These are phyloP conservation scores for Apamea sordens DNA, from an alignment of 2,888 invertebrate species.

Conservation along the genomic window DNA sequence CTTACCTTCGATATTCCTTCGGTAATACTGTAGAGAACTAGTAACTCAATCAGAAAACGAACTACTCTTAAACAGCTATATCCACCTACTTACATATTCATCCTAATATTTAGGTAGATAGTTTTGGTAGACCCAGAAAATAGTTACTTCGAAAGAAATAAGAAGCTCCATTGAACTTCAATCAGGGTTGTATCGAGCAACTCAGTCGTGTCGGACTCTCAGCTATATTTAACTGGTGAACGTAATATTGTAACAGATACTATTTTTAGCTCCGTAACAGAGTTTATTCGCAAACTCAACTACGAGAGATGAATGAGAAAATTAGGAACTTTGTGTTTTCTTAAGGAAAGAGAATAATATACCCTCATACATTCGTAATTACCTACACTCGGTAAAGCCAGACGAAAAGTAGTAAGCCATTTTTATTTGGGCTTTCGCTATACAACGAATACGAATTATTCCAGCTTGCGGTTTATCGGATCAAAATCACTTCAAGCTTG, in stretches of 20 bases:
- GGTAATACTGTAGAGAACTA: background rate
- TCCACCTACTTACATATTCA: background rate
- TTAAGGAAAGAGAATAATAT: slow-evolving; percentile 2
- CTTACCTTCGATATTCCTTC: background rate
- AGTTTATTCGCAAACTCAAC: slow-evolving; percentile 32
- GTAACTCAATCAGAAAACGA: slow-evolving; percentile 1
- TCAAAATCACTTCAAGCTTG: background rate
- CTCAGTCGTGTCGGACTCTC: slow-evolving; percentile 17
- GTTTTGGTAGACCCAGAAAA: background rate
- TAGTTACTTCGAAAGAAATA: background rate
- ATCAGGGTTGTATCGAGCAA: slow-evolving; percentile 12
- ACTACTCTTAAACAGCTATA: background rate
- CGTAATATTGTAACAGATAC: slow-evolving; percentile 32
- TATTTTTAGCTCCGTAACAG: slow-evolving; percentile 22
- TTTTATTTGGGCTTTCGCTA: background rate
- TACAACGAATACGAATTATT: background rate
- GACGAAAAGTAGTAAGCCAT: background rate
- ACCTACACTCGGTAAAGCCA: background rate
- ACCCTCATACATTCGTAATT: slow-evolving; percentile 14
- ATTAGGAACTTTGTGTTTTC: slow-evolving; percentile 5
- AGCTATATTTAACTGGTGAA: slow-evolving; percentile 35
- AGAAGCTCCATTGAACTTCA: slow-evolving; percentile 20
- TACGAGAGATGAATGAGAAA: slow-evolving; percentile 12
- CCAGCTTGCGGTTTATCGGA: background rate
- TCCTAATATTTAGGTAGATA: background rate